phyloP scores from a whole-genome alignment of 2,888 invertebrate species.

The Malthinus flaveolus region DNA sequence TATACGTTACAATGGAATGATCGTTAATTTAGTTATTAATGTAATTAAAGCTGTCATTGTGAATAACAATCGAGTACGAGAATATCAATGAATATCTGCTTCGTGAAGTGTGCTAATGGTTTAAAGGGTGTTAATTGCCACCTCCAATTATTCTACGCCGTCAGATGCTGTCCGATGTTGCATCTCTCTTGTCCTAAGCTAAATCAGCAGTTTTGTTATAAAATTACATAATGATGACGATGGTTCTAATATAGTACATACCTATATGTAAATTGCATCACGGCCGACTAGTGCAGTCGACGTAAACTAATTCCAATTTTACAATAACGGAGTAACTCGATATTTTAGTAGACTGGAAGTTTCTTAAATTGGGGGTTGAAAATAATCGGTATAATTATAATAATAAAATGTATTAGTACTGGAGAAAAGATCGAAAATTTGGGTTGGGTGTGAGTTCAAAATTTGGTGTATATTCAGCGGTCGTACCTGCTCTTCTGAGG shows the following conservation, averaged over 20 bases:
- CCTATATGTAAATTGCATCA: neutral
- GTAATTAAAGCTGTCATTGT: constrained; percentile 25
- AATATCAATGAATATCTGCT: constrained; percentile 29
- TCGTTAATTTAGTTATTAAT: constrained; percentile 25
- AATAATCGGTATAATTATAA: too few species aligned
- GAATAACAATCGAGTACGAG: constrained; percentile 23
- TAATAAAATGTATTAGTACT: too few species aligned
- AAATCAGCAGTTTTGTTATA: constrained; percentile 25
- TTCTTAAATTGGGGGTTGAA: too few species aligned
- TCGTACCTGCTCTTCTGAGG: too few species aligned
- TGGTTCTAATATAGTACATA: neutral
- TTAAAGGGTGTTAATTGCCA: constrained; percentile 36
- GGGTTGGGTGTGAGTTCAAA: too few species aligned
- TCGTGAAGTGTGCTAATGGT: constrained; percentile 31
- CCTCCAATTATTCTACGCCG: constrained; percentile 33
- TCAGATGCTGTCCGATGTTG: constrained; percentile 26
- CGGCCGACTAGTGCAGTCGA: too few species aligned
- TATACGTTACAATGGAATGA: constrained; percentile 2
- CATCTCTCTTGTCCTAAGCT: constrained; percentile 13
- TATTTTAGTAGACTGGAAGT: too few species aligned
- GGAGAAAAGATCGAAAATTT: too few species aligned
- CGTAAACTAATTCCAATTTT: too few species aligned
- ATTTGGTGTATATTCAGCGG: too few species aligned
- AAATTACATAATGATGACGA: neutral
- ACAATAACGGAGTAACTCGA: too few species aligned